These are phyloP conservation scores for Chaunax sp. DNA, from an alignment of 2,797 vertebrate species.

Conservation along the genomic window DNA sequence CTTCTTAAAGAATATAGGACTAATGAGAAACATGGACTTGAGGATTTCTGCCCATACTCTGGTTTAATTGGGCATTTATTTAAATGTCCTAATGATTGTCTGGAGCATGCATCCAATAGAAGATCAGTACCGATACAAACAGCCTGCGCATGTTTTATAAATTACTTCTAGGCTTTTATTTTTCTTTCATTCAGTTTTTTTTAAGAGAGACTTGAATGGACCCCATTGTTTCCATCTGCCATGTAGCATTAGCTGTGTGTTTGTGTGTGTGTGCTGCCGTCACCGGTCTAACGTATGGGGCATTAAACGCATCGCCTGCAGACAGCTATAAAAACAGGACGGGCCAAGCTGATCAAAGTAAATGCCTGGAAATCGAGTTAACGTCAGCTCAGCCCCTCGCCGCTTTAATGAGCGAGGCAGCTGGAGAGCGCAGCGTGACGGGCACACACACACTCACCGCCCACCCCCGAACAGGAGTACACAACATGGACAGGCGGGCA, in stretches of 20 bases:
- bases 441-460: slow-evolving; percentile 57
- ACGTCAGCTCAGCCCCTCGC: slow-evolving; percentile 75
- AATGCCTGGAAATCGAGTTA: slow-evolving; percentile 95
- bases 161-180: slow-evolving; percentile 13
- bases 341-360: slow-evolving; percentile 95
- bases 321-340: slow-evolving; percentile 94
- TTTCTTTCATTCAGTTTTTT: slow-evolving; percentile 8
- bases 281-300: slow-evolving; percentile 64
- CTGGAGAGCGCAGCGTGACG: slow-evolving; percentile 61
- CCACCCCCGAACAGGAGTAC: slow-evolving; percentile 30
- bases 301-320: slow-evolving; percentile 96
- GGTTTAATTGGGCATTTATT: slow-evolving; percentile 1
- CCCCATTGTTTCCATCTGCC: slow-evolving; percentile 48
- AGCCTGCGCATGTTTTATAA: slow-evolving; percentile 18
- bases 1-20: too few relatives aligned
- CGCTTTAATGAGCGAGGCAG: slow-evolving; percentile 68
- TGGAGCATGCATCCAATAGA: slow-evolving; percentile 23
- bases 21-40: too few relatives aligned
- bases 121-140: slow-evolving; percentile 26
- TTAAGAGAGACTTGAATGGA: slow-evolving; percentile 14
- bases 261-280: slow-evolving; percentile 12
- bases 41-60: background rate
- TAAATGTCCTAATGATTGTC: slow-evolving; percentile 22
- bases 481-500: slow-evolving; percentile 10
- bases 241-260: slow-evolving; percentile 25